phyloP scores from a whole-genome alignment of 2,888 invertebrate genomes.

The Chalcis sispes region DNA sequence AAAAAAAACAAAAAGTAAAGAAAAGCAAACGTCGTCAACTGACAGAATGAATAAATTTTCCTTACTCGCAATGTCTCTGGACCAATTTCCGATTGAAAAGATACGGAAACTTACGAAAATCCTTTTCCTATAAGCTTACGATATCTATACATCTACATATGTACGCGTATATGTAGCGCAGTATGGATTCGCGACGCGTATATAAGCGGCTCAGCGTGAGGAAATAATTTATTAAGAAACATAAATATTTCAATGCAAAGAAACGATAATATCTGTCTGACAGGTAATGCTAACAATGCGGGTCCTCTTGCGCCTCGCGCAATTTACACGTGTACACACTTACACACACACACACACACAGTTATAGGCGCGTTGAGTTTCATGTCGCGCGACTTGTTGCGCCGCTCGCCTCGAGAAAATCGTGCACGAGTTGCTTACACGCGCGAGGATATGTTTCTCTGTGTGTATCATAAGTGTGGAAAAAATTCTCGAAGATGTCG shows the following conservation, averaged over 20 bases:
- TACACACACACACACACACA: neutral
- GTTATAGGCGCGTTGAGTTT: too few species aligned
- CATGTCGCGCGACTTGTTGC: conserved; percentile 34
- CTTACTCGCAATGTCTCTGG: neutral
- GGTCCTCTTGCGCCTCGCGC: conserved; percentile 36
- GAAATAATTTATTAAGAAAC: conserved; percentile 54
- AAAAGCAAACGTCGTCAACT: too few species aligned
- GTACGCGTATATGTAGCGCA: neutral
- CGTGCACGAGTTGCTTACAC: neutral
- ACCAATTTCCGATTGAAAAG: conserved; percentile 38
- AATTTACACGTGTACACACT: neutral
- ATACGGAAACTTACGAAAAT: conserved; percentile 48
- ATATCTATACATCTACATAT: neutral
- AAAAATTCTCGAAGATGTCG: conserved; percentile 1
- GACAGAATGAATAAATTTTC: conserved; percentile 35
- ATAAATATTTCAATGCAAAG: conserved; percentile 48
- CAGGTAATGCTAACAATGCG: conserved; percentile 55
- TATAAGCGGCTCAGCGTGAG: conserved; percentile 14
- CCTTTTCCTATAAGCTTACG: conserved; percentile 4
- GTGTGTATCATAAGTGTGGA: neutral
- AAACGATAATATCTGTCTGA: conserved; percentile 50
- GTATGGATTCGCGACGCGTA: conserved; percentile 15
- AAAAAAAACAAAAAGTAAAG: neutral
- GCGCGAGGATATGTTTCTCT: neutral
- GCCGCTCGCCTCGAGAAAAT: neutral